Base-by-base conservation (phyloP, 2,113 vertebrate genomes). In the Indicator maculatus region DNA sequence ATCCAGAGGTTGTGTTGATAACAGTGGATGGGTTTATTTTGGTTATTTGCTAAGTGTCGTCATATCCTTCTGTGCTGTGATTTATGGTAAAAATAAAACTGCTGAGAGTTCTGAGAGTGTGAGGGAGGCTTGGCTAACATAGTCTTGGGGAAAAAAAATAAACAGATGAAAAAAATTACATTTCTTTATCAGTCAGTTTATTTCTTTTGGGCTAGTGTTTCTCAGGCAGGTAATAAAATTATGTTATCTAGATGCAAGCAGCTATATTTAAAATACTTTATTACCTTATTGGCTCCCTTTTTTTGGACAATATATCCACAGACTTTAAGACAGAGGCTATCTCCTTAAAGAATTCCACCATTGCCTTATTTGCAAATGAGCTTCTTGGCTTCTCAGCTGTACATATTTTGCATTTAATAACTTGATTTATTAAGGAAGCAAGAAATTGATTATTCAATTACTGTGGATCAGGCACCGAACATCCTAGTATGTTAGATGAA, bases 401-500 rank as follows among this genome's bases (percentile, higher is more conserved):
- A 80, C 30, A 12, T 92, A 91, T 53, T 89, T 89, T 89, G 60
- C 83, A 69, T 96, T 95, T 96, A 96, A 96, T 90, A 96, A 85
- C 95, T 95, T 88, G 86, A 47, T 94, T 88, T 96, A 95, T 96
- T 97, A 97, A 93, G 93, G 94, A 91, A 93, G 88, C 60, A 56
- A 93, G 88, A 85, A 86, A 95, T 89, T 90, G 95, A 89, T 96
- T 95, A 94, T 97, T 96, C 90, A 93, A 3, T 97, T 96, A 87
- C 73, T 72, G 81, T 11, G 41, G 86, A 90, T 73, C 33, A 80
- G 93, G 82, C 69, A 83, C 21, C 74, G 59, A 95, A 64, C 53
- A 92, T 47, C 26, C 47, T n/a, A 5, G 75, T 82, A 16, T 70
- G 71, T 86, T 73, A 87, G 88, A 60, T 27, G 96, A 91, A 83